Conservation (phyloP, 2,888 invertebrate species). For the Diloba caeruleocephala region DNA sequence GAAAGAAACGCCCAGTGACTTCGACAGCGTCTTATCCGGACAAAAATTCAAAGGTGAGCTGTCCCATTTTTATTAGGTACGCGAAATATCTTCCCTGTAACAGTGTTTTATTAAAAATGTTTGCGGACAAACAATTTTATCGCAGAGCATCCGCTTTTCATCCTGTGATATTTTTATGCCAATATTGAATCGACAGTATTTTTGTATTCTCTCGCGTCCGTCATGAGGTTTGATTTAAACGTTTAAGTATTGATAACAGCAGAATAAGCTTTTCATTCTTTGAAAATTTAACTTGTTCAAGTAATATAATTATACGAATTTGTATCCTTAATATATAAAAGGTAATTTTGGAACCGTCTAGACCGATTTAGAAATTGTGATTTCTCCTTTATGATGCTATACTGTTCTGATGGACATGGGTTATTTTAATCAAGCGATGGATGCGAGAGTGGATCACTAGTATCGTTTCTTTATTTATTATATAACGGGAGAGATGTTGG, state of each 20-base stretch:
- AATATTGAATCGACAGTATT: constrained; percentile 65
- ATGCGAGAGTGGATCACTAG: no score
- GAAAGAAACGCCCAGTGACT: constrained; percentile 87
- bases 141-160: constrained; percentile 55
- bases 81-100: constrained; percentile 21
- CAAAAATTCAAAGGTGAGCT: constrained; percentile 83
- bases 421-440: no score
- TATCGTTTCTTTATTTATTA: no score
- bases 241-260: constrained; percentile 1
- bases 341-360: no score
- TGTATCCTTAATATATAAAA: no score
- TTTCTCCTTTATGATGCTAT: no score
- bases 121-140: constrained; percentile 58
- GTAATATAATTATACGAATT: no score
- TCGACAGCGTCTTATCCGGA: constrained; percentile 76
- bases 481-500: no score
- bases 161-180: constrained; percentile 56
- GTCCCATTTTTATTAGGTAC: background rate
- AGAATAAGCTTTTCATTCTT: no score
- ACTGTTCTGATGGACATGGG: no score
- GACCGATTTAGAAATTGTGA: no score
- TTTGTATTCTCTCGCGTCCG: constrained; percentile 47
- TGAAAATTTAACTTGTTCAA: no score
- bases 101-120: constrained; percentile 48
- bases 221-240: constrained; percentile 19